These are phyloP conservation scores for Xenus cinereus DNA, from an alignment of 2,113 vertebrate species.

Conservation along the genomic window DNA sequence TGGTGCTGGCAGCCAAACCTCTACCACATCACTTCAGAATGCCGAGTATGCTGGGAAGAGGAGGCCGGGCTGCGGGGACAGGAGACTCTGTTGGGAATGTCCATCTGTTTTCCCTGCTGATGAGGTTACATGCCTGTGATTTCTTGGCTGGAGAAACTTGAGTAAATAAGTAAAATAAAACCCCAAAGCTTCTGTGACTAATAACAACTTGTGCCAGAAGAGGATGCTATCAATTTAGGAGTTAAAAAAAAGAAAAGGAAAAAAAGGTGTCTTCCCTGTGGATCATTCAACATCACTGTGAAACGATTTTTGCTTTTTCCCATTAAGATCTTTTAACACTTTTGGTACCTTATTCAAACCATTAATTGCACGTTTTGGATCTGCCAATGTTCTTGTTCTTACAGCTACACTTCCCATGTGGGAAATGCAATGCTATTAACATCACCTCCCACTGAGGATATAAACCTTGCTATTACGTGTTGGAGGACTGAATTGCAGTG, in stretches of 20 bases:
- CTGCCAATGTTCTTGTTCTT: not conserved
- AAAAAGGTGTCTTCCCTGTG: not conserved
- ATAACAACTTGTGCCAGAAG: not conserved
- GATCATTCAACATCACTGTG: not conserved
- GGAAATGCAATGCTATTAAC: not conserved
- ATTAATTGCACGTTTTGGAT: not conserved
- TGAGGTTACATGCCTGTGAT: constrained; percentile 14
- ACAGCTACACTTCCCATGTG: not conserved
- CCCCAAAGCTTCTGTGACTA: not conserved
- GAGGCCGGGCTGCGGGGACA: not conserved
- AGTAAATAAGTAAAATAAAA: not conserved
- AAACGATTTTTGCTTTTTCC: not conserved
- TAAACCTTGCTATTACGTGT: not conserved
- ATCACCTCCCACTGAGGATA: not conserved
- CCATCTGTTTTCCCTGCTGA: constrained; percentile 51
- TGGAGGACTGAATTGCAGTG: not conserved
- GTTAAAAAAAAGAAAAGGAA: not conserved
- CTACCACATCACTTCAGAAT: constrained; percentile 2
- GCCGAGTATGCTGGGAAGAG: not conserved
- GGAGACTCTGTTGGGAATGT: constrained; percentile 19
- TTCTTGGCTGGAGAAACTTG: constrained; percentile 28
- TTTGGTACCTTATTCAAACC: not conserved
- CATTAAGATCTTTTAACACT: not conserved
- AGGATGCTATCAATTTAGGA: not conserved
- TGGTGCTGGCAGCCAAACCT: not conserved